These are phyloP conservation scores for Drosophila maculinotata DNA, from an alignment of 2,888 invertebrate species.

Conservation along the genomic window DNA sequence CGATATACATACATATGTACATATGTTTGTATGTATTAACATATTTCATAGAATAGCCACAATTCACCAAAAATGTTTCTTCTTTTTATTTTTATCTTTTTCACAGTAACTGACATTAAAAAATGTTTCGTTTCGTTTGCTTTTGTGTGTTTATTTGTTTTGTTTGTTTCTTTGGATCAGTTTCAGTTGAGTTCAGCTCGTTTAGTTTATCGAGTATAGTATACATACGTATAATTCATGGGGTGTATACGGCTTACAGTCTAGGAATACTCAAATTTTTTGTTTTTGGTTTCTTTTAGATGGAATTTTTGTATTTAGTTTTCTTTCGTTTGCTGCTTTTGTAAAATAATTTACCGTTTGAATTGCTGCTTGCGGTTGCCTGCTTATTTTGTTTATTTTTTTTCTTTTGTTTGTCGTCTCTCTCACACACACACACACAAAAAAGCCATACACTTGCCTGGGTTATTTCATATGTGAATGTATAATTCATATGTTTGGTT, in stretches of 20 bases:
- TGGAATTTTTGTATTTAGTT: conserved; percentile 58
- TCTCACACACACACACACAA: conserved; percentile 5
- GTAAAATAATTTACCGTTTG: conserved; percentile 81
- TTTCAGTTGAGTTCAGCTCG: conserved; percentile 41
- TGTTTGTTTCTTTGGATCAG: conserved; percentile 30
- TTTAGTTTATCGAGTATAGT: conserved; percentile 35
- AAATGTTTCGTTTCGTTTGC: conserved; percentile 55
- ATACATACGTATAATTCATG: too few species aligned
- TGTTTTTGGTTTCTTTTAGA: conserved; percentile 25
- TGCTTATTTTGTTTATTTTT: conserved; percentile 28
- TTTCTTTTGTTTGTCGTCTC: conserved; percentile 52
- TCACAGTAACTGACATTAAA: conserved; percentile 62
- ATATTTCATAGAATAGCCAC: conserved; percentile 59
- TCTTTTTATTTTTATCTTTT: conserved; percentile 34
- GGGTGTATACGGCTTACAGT: conserved; percentile 22
- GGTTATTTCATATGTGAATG: conserved; percentile 46
- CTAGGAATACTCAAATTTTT: conserved; percentile 41
- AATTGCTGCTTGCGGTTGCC: conserved; percentile 61
- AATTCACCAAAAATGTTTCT: conserved; percentile 44
- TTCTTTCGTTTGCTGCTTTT: conserved; percentile 63
- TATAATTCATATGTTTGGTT: conserved; percentile 74
- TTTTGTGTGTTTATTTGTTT: conserved; percentile 37
- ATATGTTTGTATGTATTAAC: conserved; percentile 34
- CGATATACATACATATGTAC: background rate
- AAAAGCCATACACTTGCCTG: conserved; percentile 9